phyloP scores from a whole-genome alignment of 2,797 vertebrate genomes.

The Liasis olivaceus region DNA sequence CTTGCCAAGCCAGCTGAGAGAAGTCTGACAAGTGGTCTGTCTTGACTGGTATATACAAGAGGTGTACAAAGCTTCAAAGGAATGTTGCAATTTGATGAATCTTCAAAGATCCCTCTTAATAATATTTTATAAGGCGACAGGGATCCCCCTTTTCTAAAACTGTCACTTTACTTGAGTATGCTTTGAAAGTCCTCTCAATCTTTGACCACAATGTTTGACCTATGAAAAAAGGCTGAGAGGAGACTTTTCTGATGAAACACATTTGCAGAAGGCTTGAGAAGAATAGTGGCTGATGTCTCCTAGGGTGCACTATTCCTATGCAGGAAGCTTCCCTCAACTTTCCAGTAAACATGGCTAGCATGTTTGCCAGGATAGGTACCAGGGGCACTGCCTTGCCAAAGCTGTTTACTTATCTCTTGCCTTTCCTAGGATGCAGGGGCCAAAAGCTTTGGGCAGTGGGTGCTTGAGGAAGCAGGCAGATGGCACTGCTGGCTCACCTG shows the following conservation, averaged over 20 bases:
- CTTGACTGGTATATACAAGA: not conserved
- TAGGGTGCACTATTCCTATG: not conserved
- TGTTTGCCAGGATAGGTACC: not conserved
- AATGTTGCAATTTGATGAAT: not conserved
- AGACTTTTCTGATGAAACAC: not conserved
- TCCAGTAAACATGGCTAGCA: not conserved
- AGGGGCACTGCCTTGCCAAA: not conserved
- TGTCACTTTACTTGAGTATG: not conserved
- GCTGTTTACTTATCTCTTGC: not conserved
- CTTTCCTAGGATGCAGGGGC: not conserved
- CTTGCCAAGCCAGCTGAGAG: not conserved
- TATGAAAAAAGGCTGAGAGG: not conserved
- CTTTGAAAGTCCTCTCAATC: not conserved
- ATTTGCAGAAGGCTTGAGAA: not conserved
- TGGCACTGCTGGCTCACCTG: not conserved
- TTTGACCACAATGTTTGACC: not conserved
- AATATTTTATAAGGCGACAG: not conserved
- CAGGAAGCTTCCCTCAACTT: not conserved
- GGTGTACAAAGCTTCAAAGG: not conserved
- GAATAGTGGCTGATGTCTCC: not conserved
- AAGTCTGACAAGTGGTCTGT: not conserved
- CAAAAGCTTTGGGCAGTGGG: not conserved
- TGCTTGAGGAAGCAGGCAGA: not conserved
- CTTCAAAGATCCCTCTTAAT: not conserved
- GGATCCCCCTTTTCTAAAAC: not conserved